A percentile compares a stretch with the other conserved stretches of the same genome.
phyloP scores from a whole-genome alignment of 1,140 invertebrate species.

The Papilio polytes region DNA sequence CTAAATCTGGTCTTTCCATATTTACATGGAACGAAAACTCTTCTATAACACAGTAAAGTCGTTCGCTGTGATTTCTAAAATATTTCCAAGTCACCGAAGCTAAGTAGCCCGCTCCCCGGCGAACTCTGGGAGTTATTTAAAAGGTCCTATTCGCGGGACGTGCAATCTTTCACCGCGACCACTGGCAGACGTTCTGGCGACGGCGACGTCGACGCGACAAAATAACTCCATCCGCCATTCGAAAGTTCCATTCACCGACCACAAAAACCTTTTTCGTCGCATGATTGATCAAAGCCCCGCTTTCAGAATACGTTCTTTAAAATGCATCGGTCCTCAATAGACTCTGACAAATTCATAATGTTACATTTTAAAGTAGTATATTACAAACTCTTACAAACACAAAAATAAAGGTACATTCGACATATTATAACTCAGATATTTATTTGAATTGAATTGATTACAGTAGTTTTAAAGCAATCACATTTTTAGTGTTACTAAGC shows the following conservation, averaged over 20 bases:
- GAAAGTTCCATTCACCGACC: slow-evolving; percentile 69
- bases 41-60: slow-evolving; percentile 46
- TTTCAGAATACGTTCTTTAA: slow-evolving; percentile 64
- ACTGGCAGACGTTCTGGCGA: slow-evolving; percentile 58
- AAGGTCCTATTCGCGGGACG: slow-evolving; percentile 67
- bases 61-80: slow-evolving; percentile 58
- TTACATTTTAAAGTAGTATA: neutral
- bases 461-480: too few species aligned
- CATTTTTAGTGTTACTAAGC: neutral
- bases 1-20: neutral
- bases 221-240: slow-evolving; percentile 69
- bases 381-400: neutral
- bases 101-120: slow-evolving; percentile 45
- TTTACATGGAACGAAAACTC: neutral
- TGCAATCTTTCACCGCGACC: slow-evolving; percentile 70
- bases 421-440: neutral
- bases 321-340: slow-evolving; percentile 60
- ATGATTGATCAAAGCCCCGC: slow-evolving; percentile 79
- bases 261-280: slow-evolving; percentile 75
- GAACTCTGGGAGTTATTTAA: slow-evolving; percentile 68
- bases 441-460: too few species aligned
- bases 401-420: neutral
- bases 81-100: slow-evolving; percentile 60
- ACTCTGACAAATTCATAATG: slow-evolving; percentile 39
- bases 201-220: slow-evolving; percentile 59